Evolutionary conservation across 2,113 vertebrate genomes (phyloP), one percentile per base, ranked within the genome.

Genomic region (Chunga burmeisteri): DNA sequence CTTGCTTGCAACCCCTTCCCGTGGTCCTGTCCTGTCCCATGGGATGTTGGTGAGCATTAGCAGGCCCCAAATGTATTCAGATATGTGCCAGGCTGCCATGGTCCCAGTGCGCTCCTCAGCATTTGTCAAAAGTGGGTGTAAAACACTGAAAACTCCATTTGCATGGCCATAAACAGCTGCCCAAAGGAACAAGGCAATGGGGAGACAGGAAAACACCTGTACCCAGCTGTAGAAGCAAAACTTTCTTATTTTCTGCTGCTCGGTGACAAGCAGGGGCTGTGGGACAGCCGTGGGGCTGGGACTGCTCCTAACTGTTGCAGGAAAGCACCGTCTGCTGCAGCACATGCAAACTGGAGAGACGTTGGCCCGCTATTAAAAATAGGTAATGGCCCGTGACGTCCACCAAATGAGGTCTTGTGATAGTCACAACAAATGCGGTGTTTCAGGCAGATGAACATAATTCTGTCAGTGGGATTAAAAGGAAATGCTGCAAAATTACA

Each of bases 351-450:
- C 59, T 18, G 59, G 16, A 81, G 81, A 66, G 75, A 82, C 0
- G 18, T 59, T 74, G 83, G 71, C 32, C 58, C 10, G 46, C 86
- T 93, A 96, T 97, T 97, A 96, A 95, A 91, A 96, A 89, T 1
- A 81, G 94, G 93, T 96, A 97, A 97, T 93, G 95, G 96, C 92
- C 94, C 90, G 16, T 97, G 94, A 85, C 78, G 94, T 95, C 92
- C 96, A 94, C 90, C 68, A 97, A 95, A 96, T 97, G 96, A 97
- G 94, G 73, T 95, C 96, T 95, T 95, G 95, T 91, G 94, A 78
- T 95, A 78, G 94, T 92, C 96, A 92, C 90, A 90, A 91, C 83
- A 92, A 97, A 92, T 81, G 90, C 5, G 2, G 52, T 53, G 67
- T 93, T 95, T 95, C 94, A 58, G 89, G 92, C 91, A 95, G 91